These are phyloP conservation scores for Coreoperca whiteheadi DNA, from an alignment of 2,113 vertebrate species.

Conservation along the genomic window DNA sequence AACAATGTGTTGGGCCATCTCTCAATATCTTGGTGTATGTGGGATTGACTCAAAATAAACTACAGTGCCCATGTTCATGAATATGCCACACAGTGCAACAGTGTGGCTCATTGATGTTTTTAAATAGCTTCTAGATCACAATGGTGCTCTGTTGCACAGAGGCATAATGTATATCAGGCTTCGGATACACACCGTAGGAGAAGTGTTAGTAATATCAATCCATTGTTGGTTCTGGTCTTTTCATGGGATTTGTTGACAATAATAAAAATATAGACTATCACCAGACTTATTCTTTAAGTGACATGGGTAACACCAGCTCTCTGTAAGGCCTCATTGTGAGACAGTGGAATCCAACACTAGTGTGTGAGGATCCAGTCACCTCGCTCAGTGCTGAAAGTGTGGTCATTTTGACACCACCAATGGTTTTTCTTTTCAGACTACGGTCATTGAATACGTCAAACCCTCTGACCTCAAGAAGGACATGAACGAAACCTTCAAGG, in stretches of 20 bases:
- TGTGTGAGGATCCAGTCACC: slow-evolving; percentile 40
- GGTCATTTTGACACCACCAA: slow-evolving; percentile 33
- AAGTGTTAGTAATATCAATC: neutral
- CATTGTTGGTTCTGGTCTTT: slow-evolving; percentile 1
- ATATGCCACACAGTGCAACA: neutral
- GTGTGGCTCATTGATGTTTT: neutral
- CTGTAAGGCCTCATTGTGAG: slow-evolving; percentile 8
- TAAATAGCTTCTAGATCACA: neutral
- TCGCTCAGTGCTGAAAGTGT: slow-evolving; percentile 23
- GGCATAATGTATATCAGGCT: neutral
- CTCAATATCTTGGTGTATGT: too few relatives aligned
- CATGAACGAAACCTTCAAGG: slow-evolving; percentile 99
- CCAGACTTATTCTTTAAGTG: slow-evolving; percentile 7
- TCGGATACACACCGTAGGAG: neutral
- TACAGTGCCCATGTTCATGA: too few relatives aligned
- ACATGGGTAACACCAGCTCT: slow-evolving; percentile 12
- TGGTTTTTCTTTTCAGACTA: slow-evolving; percentile 88
- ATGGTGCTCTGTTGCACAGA: neutral
- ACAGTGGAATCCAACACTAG: slow-evolving; percentile 56
- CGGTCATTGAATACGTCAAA: slow-evolving; percentile 98
- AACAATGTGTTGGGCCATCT: neutral
- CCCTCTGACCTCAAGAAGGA: slow-evolving; percentile 99
- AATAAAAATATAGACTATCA: neutral
- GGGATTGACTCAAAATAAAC: neutral
- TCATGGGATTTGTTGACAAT: slow-evolving; percentile 8